Conservation (phyloP, 2,797 vertebrate species). For the Scarus forsteni region DNA sequence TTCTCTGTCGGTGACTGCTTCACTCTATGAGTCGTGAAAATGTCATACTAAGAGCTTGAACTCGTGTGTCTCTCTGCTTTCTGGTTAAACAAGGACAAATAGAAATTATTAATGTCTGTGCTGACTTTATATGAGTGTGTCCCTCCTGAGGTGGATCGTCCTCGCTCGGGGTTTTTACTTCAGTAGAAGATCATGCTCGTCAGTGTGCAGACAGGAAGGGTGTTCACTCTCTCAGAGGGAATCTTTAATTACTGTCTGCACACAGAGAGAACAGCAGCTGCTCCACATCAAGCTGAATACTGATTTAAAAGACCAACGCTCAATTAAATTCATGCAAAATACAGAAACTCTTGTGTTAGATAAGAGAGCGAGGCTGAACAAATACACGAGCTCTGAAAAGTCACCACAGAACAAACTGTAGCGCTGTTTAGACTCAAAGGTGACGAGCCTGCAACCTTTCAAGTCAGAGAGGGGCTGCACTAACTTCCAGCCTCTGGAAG, state of each 20-base stretch:
- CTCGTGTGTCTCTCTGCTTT: conserved; percentile 38
- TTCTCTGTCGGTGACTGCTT: too few species aligned
- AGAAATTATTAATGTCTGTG: conserved; percentile 10
- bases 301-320: neutral
- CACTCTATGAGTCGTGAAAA: too few species aligned
- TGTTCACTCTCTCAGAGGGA: conserved; percentile 34
- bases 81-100: conserved; percentile 59
- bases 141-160: neutral
- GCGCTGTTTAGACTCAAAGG: too few species aligned
- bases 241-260: conserved; percentile 21
- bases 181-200: conserved; percentile 8
- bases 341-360: neutral
- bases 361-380: neutral
- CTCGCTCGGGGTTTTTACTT: conserved; percentile 10
- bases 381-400: neutral
- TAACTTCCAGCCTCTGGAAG: too few species aligned
- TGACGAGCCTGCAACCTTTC: too few species aligned
- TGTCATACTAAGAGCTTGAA: too few species aligned
- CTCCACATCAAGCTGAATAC: conserved; percentile 2
- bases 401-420: too few species aligned
- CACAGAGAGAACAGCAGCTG: neutral
- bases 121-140: neutral
- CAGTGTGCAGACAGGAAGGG: conserved; percentile 22
- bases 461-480: too few species aligned
- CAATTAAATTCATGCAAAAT: neutral